Evolutionary conservation across 2,797 vertebrate species (phyloP).

Genomic region (Eulemur mongoz): DNA sequence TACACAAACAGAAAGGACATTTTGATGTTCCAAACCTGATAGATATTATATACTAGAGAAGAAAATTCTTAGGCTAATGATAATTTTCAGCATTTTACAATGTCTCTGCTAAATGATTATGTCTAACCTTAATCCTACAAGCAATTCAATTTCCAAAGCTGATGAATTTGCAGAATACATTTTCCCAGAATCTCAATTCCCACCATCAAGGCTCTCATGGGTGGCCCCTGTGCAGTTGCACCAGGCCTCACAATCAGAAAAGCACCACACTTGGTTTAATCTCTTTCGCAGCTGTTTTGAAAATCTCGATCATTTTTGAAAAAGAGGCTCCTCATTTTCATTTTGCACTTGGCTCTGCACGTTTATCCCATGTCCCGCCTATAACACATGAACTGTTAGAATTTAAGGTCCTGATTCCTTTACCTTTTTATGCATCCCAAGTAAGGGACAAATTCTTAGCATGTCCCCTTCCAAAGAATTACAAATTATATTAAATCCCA

Average conservation of each 20-base stretch:
- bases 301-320: background rate
- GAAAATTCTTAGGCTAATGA: background rate
- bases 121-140: background rate
- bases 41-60: background rate
- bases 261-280: background rate
- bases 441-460: background rate
- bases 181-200: background rate
- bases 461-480: background rate
- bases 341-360: background rate
- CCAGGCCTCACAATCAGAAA: background rate
- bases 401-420: background rate
- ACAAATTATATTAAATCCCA: background rate
- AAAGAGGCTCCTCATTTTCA: background rate
- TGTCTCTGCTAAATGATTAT: background rate
- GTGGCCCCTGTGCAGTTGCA: background rate
- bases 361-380: background rate
- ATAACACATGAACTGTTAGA: background rate
- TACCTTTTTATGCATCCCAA: background rate
- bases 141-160: background rate
- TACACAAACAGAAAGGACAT: background rate
- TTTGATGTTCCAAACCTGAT: background rate
- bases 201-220: accelerated
- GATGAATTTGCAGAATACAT: background rate
- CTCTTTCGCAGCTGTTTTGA: background rate
- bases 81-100: background rate